Conservation (phyloP, 2,888 invertebrate species). For the Watsonalla cultraria region DNA sequence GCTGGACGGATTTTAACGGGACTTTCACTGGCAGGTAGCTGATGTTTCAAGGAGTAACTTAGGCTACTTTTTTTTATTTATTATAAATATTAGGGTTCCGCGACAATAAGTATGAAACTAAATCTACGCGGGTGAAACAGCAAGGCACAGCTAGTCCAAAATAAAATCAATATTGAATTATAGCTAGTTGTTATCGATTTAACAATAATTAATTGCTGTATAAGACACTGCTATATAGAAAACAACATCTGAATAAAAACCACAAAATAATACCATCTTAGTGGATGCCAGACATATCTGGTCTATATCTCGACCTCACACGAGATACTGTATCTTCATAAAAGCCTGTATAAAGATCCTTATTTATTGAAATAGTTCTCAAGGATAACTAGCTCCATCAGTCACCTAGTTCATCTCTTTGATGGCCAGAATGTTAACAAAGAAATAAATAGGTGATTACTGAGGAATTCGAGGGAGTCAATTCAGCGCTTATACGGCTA, state of each 20-base stretch:
- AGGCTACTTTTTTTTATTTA: too few relatives aligned
- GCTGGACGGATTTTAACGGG: too few relatives aligned
- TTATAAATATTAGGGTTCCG: too few relatives aligned
- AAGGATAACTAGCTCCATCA: conserved; percentile 24
- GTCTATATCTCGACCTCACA: conserved; percentile 12
- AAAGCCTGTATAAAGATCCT: conserved; percentile 20
- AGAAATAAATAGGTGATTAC: conserved; percentile 14
- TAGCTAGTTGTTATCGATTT: too few relatives aligned
- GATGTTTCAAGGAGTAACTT: too few relatives aligned
- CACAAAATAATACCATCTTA: background rate
- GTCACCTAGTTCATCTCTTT: conserved; percentile 20
- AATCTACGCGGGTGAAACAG: too few relatives aligned
- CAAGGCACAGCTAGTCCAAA: too few relatives aligned
- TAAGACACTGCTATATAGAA: background rate
- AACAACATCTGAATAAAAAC: background rate
- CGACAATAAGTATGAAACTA: too few relatives aligned
- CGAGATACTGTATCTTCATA: conserved; percentile 19
- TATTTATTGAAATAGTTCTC: conserved; percentile 26
- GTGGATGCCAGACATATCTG: conserved; percentile 7
- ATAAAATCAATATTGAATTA: too few relatives aligned
- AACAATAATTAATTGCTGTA: too few relatives aligned
- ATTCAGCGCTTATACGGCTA: background rate
- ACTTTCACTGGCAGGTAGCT: too few relatives aligned
- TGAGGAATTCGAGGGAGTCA: conserved; percentile 7
- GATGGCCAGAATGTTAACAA: conserved; percentile 18